A percentile compares a stretch with the other conserved stretches of the same genome.
Evolutionary conservation across 1,140 invertebrate species (phyloP).

Genomic region (Homalodisca vitripennis): DNA sequence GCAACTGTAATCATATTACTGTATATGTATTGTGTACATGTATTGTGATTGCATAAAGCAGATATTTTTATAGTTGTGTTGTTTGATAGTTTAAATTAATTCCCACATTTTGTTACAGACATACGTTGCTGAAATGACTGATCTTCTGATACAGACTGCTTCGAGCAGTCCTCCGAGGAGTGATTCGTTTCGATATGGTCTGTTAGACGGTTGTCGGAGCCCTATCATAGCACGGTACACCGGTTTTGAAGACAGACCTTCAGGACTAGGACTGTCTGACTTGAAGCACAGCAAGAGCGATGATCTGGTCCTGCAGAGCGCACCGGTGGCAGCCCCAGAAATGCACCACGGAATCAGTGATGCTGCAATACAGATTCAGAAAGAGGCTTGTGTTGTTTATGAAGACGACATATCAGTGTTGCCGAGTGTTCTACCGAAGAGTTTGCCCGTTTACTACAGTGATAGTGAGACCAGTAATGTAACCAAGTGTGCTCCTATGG

Average conservation of each 20-base stretch:
- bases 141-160: conserved; percentile 47
- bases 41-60: no score
- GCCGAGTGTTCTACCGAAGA: conserved; percentile 29
- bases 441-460: conserved; percentile 42
- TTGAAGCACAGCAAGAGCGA: conserved; percentile 46
- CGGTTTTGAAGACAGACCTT: conserved; percentile 47
- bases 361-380: conserved; percentile 40
- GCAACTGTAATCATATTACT: no score
- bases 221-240: conserved; percentile 46
- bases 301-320: conserved; percentile 46
- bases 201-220: conserved; percentile 40
- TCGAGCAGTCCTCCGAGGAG: conserved; percentile 37
- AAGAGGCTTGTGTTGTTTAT: conserved; percentile 44
- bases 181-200: conserved; percentile 30
- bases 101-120: no score
- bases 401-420: conserved; percentile 40
- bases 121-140: conserved; percentile 49
- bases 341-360: conserved; percentile 46
- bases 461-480: conserved; percentile 42
- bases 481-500: not conserved
- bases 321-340: conserved; percentile 49
- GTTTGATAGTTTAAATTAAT: no score
- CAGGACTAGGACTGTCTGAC: conserved; percentile 39
- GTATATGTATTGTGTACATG: no score
- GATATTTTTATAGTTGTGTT: no score